Conservation (phyloP, 1,140 invertebrate species). For the Microplitis mediator region DNA sequence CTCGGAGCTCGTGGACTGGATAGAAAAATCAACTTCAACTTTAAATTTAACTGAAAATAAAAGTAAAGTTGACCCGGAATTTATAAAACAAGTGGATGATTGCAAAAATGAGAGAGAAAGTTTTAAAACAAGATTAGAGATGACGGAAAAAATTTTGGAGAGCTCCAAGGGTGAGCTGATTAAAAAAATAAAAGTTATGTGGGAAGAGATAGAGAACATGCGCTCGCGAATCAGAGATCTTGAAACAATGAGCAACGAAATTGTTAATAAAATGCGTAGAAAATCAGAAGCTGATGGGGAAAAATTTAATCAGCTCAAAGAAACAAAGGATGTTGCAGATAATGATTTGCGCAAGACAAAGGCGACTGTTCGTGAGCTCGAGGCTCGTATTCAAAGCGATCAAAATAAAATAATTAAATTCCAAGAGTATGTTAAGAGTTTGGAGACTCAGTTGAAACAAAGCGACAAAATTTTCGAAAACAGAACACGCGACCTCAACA, state of each 20-base stretch:
- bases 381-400: conserved; percentile 27
- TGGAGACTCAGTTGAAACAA: conserved; percentile 40
- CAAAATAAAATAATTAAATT: conserved; percentile 38
- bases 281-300: conserved; percentile 31
- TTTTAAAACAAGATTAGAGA: conserved; percentile 28
- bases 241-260: conserved; percentile 10
- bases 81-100: conserved; percentile 18
- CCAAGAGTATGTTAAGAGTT: conserved; percentile 35
- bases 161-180: conserved; percentile 8
- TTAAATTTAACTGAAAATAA: background rate
- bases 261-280: conserved; percentile 22
- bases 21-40: conserved; percentile 26
- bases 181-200: conserved; percentile 23
- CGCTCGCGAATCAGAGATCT: conserved; percentile 20
- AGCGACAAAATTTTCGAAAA: conserved; percentile 40
- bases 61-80: background rate
- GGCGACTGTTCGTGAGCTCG: conserved; percentile 38
- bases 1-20: conserved; percentile 29
- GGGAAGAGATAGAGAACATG: conserved; percentile 28
- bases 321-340: conserved; percentile 31
- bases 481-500: conserved; percentile 42
- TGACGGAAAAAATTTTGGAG: conserved; percentile 8
- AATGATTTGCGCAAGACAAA: conserved; percentile 35
- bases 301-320: conserved; percentile 31
- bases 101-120: conserved; percentile 24